Evolutionary conservation across 2,113 vertebrate species (phyloP).

Genomic region (Erythrocercus mccallii): DNA sequence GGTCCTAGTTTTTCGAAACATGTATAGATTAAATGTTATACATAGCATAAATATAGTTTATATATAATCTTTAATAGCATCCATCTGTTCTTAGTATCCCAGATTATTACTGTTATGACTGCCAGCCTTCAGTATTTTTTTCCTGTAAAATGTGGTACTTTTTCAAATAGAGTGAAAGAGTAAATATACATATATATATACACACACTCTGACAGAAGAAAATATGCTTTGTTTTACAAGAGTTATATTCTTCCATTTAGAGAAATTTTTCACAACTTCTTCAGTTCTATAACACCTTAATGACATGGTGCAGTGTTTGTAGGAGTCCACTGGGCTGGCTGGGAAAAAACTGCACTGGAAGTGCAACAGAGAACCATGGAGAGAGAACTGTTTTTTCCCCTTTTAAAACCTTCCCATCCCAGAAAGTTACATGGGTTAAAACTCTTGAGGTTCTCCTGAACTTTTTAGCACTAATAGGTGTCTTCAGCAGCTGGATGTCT

Average conservation of each 20-base stretch:
- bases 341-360: background rate
- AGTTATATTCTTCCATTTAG: background rate
- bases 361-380: background rate
- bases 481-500: background rate
- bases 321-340: background rate
- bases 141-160: background rate
- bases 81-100: background rate
- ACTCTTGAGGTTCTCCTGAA: background rate
- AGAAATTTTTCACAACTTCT: background rate
- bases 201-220: background rate
- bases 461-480: background rate
- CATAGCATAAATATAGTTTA: background rate
- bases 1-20: background rate
- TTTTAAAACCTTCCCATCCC: background rate
- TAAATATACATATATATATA: background rate
- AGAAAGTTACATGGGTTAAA: background rate
- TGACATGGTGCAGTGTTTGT: background rate
- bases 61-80: background rate
- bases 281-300: background rate
- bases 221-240: background rate
- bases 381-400: background rate
- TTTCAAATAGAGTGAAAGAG: background rate
- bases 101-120: background rate
- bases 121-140: background rate
- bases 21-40: background rate